Evolutionary conservation across 2,888 invertebrate genomes (phyloP), one percentile per base, ranked within the genome.

Genomic region (Dione vanillae): DNA sequence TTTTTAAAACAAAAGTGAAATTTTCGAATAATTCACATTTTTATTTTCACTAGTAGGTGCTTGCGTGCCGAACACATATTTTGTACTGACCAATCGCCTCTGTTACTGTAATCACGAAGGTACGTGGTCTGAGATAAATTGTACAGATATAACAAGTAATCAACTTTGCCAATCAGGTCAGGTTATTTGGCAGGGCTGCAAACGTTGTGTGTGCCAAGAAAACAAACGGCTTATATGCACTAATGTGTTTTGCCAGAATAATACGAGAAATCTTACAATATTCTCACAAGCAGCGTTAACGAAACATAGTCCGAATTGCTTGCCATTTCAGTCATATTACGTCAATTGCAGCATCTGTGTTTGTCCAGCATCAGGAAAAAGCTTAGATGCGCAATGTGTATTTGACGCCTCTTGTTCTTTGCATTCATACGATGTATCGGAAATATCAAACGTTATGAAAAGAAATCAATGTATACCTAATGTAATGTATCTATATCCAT

Each of bases 401-500:
- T 76, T 77, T 37, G 89, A 91, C 58, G 76, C 80, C 0, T 88
- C 90, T 0, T 92, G 92, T 61, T 75, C 81, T 1, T 71, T 80
- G 5, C 76, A 83, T 70, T 72, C 77, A 2, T 75, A 77, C 8
- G 41, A 67, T 41, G 74, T 68, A 37, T 40, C 37, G 12, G 76
- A 79, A 58, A 69, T 79, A 12, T 37, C 71, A 16, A 65, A 64
- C 6, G 35, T 68, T 12, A 70, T 79, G 0, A 77, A 79, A n/a
- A 78, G 81, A 14, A 83, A 82, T 16, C 84, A 82, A 6, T 92
- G 92, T 64, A 85, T 92, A 69, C 91, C 92, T 1, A 89, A 88
- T 67, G 90, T 91, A 0, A 87, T 90, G 83, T 91, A 92, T 62
- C 71, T 91, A 27, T 91, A 90, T 51, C 83, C 82, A 1, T 92